Evolutionary conservation across 2,113 vertebrate species (phyloP), one percentile per base, ranked within the genome.

Genomic region (Numida meleagris): DNA sequence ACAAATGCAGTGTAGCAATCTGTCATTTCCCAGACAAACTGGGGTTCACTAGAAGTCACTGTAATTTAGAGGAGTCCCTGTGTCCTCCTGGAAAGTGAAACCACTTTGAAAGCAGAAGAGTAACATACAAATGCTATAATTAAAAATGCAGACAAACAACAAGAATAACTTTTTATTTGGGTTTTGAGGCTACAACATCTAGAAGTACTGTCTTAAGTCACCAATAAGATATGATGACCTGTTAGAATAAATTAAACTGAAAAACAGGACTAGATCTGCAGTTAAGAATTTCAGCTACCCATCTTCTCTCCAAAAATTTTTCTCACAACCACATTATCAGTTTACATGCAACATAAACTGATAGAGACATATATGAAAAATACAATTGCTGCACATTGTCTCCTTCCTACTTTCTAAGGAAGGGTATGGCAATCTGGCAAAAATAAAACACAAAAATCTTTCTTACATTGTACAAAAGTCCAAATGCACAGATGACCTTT

Each of bases 41-140:
- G 55, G 38, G 14, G 53, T 50, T 84, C 66, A 73, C 53, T 70
- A 79, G 43, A 65, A 89, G 48, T 10, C n/a, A 42, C 27, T 55
- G 71, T 45, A 73, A 77, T 73, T 82, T 58, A 89, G 12, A 70
- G 17, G 51, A 65, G 8, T 34, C 3, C 33, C 38, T 48, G n/a
- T 8, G 10, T 45, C 42, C 31, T 79, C 21, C n/a, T 55, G 67
- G 38, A 94, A 93, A 82, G 33, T 62, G 81, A 89, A 93, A 93
- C 45, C 61, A 31, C 11, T 61, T 19, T 62, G 55, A 84, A 91
- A 91, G 67, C 34, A 55, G 74, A 92, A 92, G 53, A 34, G 7
- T 63, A 42, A 79, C 34, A 15, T 15, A 10, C 9, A 79, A 78
- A 63, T 21, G 13, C 12, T 68, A 13, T 79, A 58, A 87, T 55